Evolutionary conservation across 2,797 vertebrate species (phyloP).

Genomic region (Micropoecilia bifurca): DNA sequence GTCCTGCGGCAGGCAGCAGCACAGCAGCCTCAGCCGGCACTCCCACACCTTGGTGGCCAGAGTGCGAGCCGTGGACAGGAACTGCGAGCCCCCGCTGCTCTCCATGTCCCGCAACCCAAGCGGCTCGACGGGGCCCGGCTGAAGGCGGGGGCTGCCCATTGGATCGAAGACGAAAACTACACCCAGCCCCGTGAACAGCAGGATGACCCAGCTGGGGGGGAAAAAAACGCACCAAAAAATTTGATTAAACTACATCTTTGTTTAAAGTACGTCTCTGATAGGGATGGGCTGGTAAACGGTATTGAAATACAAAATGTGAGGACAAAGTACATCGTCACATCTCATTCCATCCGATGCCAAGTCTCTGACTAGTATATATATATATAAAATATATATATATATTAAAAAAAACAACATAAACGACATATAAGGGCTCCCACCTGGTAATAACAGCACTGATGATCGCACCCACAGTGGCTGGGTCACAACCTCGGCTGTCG

Average conservation of each 20-base stretch:
- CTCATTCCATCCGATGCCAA: not conserved
- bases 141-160: constrained; percentile 81
- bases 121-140: constrained; percentile 36
- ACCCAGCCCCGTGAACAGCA: constrained; percentile 86
- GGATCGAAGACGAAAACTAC: constrained; percentile 94
- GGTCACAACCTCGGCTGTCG: constrained; percentile 83
- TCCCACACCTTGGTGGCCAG: constrained; percentile 93
- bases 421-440: constrained; percentile 63
- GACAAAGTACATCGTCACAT: not conserved
- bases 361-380: not conserved
- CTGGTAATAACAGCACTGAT: constrained; percentile 89
- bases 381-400: too few relatives aligned
- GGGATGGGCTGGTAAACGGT: not conserved
- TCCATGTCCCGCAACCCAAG: constrained; percentile 80
- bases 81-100: constrained; percentile 86
- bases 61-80: constrained; percentile 88
- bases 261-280: not conserved
- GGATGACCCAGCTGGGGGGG: constrained; percentile 90
- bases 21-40: constrained; percentile 87
- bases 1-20: constrained; percentile 92
- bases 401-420: too few relatives aligned
- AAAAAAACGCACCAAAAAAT: not conserved
- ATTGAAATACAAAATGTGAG: not conserved
- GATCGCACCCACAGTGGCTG: constrained; percentile 83
- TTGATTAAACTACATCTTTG: too few relatives aligned